These are phyloP conservation scores for Leistus spinibarbis DNA, from an alignment of 2,888 invertebrate species.

Conservation along the genomic window DNA sequence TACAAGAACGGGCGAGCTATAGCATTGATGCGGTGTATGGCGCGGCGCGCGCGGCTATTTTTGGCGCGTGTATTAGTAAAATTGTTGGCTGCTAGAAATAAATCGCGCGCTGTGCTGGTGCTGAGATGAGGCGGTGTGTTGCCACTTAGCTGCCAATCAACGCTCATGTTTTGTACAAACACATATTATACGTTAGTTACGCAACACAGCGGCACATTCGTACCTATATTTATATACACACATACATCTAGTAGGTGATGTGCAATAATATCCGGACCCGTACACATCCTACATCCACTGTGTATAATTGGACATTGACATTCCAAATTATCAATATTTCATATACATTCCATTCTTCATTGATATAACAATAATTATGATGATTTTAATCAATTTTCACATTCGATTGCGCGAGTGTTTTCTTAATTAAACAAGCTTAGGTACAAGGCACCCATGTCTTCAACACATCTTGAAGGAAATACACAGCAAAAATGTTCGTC, in stretches of 20 bases:
- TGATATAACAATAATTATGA: too few species aligned
- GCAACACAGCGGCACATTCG: constrained; percentile 8
- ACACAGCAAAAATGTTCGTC: too few species aligned
- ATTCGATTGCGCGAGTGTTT: too few species aligned
- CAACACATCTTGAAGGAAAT: too few species aligned
- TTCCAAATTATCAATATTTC: background rate
- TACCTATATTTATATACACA: background rate
- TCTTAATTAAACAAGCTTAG: too few species aligned
- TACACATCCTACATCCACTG: background rate
- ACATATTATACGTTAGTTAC: constrained; percentile 4
- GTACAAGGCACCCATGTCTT: too few species aligned
- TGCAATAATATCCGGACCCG: background rate
- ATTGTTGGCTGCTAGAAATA: constrained; percentile 9
- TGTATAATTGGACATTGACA: too few species aligned
- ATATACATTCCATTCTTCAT: background rate
- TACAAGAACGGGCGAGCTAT: background rate
- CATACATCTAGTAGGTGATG: background rate
- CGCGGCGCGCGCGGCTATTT: background rate
- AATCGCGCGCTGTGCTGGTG: background rate
- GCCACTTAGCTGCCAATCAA: constrained; percentile 40
- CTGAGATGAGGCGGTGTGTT: constrained; percentile 30
- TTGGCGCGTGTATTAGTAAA: constrained; percentile 10
- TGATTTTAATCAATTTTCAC: too few species aligned
- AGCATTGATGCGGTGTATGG: background rate
- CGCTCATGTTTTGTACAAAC: constrained; percentile 13